These are phyloP conservation scores for Hylaea fasciaria DNA, from an alignment of 2,888 invertebrate species.

Conservation along the genomic window DNA sequence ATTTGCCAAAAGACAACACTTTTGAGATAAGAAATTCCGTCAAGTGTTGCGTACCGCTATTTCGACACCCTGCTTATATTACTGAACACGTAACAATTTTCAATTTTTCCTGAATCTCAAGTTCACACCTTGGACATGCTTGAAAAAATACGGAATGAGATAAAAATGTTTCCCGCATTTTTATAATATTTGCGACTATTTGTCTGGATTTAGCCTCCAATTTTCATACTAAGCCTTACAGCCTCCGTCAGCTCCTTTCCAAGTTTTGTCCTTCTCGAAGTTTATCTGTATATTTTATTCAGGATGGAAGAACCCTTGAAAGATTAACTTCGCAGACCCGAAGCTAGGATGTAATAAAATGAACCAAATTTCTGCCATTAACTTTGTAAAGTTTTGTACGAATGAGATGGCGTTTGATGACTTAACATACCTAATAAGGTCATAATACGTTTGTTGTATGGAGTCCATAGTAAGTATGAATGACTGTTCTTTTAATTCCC, in stretches of 20 bases:
- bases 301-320: slow-evolving; percentile 21
- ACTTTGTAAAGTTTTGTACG: neutral
- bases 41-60: neutral
- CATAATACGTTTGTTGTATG: too few species aligned
- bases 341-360: slow-evolving; percentile 18
- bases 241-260: slow-evolving; percentile 8
- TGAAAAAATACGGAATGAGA: too few species aligned
- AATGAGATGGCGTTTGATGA: neutral
- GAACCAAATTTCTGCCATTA: neutral
- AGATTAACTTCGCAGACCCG: slow-evolving; percentile 10
- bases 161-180: too few species aligned
- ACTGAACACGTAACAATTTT: neutral
- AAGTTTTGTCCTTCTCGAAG: slow-evolving; percentile 3
- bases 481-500: neutral
- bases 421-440: too few species aligned
- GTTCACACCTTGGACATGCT: neutral
- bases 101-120: neutral
- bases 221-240: slow-evolving; percentile 4
- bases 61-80: slow-evolving; percentile 5
- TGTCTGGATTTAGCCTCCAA: slow-evolving; percentile 1
- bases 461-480: neutral
- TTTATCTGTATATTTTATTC: slow-evolving; percentile 24
- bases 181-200: neutral
- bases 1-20: slow-evolving; percentile 18
- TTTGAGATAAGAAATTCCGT: slow-evolving; percentile 12